A percentile compares a stretch with the other conserved stretches of the same genome.
These are phyloP conservation scores for Merops nubicus DNA, from an alignment of 2,113 vertebrate species.

Conservation along the genomic window DNA sequence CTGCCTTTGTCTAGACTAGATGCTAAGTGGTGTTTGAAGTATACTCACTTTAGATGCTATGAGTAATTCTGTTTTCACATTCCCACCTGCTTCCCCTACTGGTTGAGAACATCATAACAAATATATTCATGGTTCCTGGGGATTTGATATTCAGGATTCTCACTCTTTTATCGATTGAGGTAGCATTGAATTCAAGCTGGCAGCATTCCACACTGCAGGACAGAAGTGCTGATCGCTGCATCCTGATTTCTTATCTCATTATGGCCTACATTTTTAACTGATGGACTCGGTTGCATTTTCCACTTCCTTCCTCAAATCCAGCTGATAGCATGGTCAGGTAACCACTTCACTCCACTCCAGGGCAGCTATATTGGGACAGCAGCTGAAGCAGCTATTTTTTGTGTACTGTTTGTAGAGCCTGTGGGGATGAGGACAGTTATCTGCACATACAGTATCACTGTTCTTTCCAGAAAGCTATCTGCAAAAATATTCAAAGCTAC, in stretches of 20 bases:
- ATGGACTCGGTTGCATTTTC: background rate
- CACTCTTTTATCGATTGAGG: constrained; percentile 30
- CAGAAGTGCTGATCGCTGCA: constrained; percentile 46
- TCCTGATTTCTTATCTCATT: constrained; percentile 32
- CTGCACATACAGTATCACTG: too few relatives aligned
- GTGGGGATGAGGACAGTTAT: background rate
- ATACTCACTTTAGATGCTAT: background rate
- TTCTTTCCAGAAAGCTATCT: background rate
- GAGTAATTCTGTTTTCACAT: constrained; percentile 30
- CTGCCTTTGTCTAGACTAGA: constrained; percentile 11
- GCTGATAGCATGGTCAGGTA: background rate
- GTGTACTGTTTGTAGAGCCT: background rate
- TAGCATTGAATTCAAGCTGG: constrained; percentile 50
- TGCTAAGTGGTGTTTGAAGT: constrained; percentile 3
- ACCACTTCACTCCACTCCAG: background rate
- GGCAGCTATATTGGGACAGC: background rate
- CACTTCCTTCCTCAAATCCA: background rate
- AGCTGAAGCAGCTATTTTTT: background rate
- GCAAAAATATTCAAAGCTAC: background rate
- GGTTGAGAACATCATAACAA: constrained; percentile 11
- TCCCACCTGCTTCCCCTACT: constrained; percentile 40
- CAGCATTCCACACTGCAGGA: constrained; percentile 10
- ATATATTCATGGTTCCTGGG: background rate
- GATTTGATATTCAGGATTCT: constrained; percentile 41
- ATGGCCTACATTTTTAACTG: background rate